Conservation (phyloP, 2,797 vertebrate species). For the Cynopterus sphinx region DNA sequence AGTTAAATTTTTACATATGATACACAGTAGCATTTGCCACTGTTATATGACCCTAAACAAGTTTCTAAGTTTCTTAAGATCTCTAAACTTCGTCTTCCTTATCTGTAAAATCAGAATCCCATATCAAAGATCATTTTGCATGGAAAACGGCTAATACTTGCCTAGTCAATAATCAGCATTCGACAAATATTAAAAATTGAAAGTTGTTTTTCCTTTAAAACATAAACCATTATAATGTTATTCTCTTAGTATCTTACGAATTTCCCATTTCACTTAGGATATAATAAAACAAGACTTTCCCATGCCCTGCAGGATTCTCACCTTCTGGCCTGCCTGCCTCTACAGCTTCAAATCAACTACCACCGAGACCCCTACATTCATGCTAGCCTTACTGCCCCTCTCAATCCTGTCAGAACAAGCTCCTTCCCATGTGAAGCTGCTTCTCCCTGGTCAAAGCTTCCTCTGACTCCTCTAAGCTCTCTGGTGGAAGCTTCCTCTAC, state of each 20-base stretch:
- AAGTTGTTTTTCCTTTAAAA: conserved; percentile 11
- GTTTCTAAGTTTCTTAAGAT: conserved; percentile 16
- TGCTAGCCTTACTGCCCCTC: not conserved
- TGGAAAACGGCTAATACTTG: not conserved
- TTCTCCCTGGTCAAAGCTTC: not conserved
- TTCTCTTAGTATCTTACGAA: not conserved
- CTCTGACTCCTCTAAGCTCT: no score
- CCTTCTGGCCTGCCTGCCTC: not conserved
- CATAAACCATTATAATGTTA: not conserved
- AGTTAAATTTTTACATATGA: not conserved
- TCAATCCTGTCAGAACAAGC: not conserved
- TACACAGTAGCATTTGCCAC: not conserved
- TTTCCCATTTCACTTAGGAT: not conserved
- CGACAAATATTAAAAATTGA: not conserved
- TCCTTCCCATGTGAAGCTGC: not conserved
- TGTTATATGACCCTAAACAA: not conserved
- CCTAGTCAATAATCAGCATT: not conserved
- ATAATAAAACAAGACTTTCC: not conserved
- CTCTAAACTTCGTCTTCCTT: not conserved
- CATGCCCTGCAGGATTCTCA: not conserved
- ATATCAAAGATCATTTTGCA: not conserved
- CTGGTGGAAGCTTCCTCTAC: not conserved
- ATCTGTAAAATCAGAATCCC: conserved; percentile 8
- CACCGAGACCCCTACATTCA: not conserved
- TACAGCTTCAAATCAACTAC: not conserved